These are phyloP conservation scores for Grus americana DNA, from an alignment of 2,113 vertebrate species.

Conservation along the genomic window DNA sequence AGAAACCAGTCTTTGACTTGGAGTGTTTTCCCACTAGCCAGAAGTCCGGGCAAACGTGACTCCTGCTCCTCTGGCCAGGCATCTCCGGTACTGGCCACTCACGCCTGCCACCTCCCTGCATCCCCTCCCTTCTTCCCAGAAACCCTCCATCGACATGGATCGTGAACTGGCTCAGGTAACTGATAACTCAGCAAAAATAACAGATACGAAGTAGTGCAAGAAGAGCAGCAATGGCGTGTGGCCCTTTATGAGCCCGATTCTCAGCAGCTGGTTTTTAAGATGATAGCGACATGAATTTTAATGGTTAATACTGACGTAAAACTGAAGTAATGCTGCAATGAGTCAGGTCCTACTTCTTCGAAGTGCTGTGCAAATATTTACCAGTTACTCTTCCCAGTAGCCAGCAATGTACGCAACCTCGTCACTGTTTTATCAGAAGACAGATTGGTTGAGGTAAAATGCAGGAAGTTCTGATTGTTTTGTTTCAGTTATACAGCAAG, in stretches of 20 bases:
- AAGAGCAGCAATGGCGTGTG: neutral
- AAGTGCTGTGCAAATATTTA: constrained; percentile 55
- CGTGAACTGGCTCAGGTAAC: neutral
- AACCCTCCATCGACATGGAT: neutral
- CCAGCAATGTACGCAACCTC: neutral
- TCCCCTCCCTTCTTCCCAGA: neutral
- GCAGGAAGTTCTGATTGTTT: neutral
- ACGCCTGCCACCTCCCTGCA: neutral
- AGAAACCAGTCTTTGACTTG: neutral
- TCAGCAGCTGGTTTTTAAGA: neutral
- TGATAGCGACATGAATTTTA: neutral
- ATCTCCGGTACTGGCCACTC: neutral
- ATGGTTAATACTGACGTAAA: neutral
- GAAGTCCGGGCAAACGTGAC: neutral
- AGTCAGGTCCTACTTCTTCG: neutral
- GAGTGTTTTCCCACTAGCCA: neutral
- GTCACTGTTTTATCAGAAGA: neutral
- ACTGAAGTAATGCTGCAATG: neutral
- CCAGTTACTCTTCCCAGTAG: constrained; percentile 19
- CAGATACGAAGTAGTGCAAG: neutral
- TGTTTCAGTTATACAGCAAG: constrained; percentile 11
- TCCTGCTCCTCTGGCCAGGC: neutral
- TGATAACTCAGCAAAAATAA: neutral
- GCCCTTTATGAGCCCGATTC: neutral
- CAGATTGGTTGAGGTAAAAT: neutral